Evolutionary conservation across 2,888 invertebrate genomes (phyloP).

Genomic region (Trimorus sp.): DNA sequence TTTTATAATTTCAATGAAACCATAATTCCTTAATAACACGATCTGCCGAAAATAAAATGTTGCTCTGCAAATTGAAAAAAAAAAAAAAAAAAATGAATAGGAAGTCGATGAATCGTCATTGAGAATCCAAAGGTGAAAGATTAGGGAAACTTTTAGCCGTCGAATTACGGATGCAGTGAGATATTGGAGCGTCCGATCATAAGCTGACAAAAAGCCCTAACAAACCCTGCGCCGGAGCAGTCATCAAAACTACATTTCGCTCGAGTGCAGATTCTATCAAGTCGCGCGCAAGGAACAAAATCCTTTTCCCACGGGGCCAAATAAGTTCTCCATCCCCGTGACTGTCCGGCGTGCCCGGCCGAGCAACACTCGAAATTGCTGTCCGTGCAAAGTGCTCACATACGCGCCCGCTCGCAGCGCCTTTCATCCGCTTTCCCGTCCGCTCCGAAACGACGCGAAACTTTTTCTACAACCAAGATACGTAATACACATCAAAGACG

Average conservation of each 20-base stretch:
- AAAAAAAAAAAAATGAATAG: no score
- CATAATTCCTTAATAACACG: no score
- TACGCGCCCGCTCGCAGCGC: slow-evolving; percentile 27
- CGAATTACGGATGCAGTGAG: slow-evolving; percentile 38
- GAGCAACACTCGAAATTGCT: slow-evolving; percentile 37
- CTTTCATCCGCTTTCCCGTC: slow-evolving; percentile 32
- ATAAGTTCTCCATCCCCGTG: slow-evolving; percentile 48
- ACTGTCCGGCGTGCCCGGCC: slow-evolving; percentile 18
- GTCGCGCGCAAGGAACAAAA: slow-evolving; percentile 35
- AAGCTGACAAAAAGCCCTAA: slow-evolving; percentile 50
- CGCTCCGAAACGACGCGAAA: slow-evolving; percentile 30
- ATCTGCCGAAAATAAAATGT: no score
- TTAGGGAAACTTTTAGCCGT: neutral
- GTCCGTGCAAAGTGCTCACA: slow-evolving; percentile 32
- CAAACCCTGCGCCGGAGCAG: slow-evolving; percentile 28
- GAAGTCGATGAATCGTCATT: neutral
- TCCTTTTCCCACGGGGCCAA: slow-evolving; percentile 53
- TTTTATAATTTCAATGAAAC: no score
- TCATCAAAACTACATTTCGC: slow-evolving; percentile 55
- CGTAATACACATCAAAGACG: slow-evolving; percentile 50
- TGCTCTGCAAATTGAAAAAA: no score
- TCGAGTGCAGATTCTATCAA: slow-evolving; percentile 35
- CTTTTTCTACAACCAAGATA: slow-evolving; percentile 36
- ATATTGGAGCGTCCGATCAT: slow-evolving; percentile 41
- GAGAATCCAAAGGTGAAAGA: neutral